These are phyloP conservation scores for Drosophila melanocephala DNA, from an alignment of 2,888 invertebrate genomes.

Conservation along the genomic window DNA sequence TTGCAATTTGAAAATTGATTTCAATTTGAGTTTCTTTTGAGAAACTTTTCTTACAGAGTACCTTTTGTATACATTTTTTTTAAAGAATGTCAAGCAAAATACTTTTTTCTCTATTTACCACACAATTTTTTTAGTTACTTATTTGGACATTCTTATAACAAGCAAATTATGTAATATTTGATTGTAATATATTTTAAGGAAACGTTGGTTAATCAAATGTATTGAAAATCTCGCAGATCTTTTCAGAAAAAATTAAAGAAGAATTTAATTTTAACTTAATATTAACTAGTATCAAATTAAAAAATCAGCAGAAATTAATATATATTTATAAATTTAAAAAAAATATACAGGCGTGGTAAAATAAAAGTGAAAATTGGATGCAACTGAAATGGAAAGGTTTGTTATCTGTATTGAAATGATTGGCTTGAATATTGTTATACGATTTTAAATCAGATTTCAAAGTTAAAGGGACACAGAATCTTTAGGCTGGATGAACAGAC, in stretches of 20 bases:
- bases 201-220: background rate
- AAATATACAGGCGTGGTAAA: background rate
- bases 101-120: background rate
- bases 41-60: background rate
- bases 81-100: background rate
- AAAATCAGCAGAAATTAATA: background rate
- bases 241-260: background rate
- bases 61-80: too few relatives aligned
- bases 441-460: background rate
- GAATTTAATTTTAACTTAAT: background rate
- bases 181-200: background rate
- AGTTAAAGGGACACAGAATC: background rate
- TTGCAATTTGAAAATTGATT: background rate
- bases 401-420: background rate
- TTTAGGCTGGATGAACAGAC: background rate
- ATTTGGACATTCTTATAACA: background rate
- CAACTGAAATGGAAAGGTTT: background rate
- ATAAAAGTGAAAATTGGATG: background rate
- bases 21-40: background rate
- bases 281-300: background rate
- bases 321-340: background rate
- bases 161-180: background rate
- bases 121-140: background rate
- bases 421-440: background rate
- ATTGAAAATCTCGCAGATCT: background rate